Evolutionary conservation across 2,888 invertebrate genomes (phyloP).

Genomic region (Unio delphinus): DNA sequence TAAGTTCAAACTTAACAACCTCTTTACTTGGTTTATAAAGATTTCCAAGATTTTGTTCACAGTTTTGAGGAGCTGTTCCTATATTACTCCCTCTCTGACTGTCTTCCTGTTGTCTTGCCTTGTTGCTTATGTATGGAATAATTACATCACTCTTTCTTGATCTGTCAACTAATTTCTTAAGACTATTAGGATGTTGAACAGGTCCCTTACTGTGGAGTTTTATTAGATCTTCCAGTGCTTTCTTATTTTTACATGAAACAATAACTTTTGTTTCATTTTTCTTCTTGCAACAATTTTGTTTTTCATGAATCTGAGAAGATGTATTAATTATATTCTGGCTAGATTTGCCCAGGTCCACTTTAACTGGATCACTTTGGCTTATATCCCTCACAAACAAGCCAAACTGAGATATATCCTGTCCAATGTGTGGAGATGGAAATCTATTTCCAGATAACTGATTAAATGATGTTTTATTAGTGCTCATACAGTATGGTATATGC

Average conservation of each 20-base stretch:
- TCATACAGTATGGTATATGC: neutral
- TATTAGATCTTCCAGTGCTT: slow-evolving; percentile 8
- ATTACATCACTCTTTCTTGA: slow-evolving; percentile 1
- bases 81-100: too few relatives aligned
- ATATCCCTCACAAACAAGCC: too few relatives aligned
- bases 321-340: neutral
- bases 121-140: slow-evolving; percentile 16
- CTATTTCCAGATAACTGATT: slow-evolving; percentile 1
- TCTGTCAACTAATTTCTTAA: slow-evolving; percentile 37
- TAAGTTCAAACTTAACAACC: too few relatives aligned
- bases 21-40: too few relatives aligned
- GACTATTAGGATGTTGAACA: slow-evolving; percentile 29
- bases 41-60: too few relatives aligned
- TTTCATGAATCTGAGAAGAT: neutral
- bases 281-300: slow-evolving; percentile 3
- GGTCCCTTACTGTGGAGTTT: slow-evolving; percentile 27
- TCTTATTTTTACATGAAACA: slow-evolving; percentile 1
- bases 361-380: too few relatives aligned
- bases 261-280: slow-evolving; percentile 4
- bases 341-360: too few relatives aligned
- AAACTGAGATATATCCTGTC: too few relatives aligned
- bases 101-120: neutral
- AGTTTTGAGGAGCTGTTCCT: too few relatives aligned
- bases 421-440: neutral
- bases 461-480: slow-evolving; percentile 1